Percentiles rank a stretch among this genome's conserved stretches.
Evolutionary conservation across 1,140 invertebrate genomes (phyloP).

Genomic region (Diprion similis): DNA sequence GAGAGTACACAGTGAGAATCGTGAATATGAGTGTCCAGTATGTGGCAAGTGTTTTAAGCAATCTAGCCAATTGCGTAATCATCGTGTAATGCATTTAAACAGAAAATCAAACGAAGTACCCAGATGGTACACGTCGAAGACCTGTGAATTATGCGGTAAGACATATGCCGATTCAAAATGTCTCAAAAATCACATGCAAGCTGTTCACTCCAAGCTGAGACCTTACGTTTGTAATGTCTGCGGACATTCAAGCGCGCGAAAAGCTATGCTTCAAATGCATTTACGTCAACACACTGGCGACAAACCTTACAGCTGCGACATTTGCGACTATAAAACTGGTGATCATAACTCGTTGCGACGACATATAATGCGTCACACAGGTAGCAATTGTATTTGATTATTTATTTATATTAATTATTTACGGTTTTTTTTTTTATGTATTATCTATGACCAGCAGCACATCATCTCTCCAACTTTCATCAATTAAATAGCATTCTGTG

Average conservation of each 20-base stretch:
- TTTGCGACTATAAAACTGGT: slow-evolving; percentile 74
- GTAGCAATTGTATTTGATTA: slow-evolving; percentile 47
- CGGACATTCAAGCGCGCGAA: slow-evolving; percentile 73
- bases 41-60: slow-evolving; percentile 74
- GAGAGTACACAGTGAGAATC: slow-evolving; percentile 67
- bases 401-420: slow-evolving; percentile 7
- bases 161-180: slow-evolving; percentile 78
- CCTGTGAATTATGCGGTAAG: slow-evolving; percentile 74
- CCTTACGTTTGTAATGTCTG: slow-evolving; percentile 80
- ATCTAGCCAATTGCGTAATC: slow-evolving; percentile 68
- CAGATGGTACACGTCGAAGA: slow-evolving; percentile 70
- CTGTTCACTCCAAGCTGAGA: slow-evolving; percentile 79
- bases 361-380: slow-evolving; percentile 79
- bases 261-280: slow-evolving; percentile 74
- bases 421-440: too few relatives aligned
- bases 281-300: slow-evolving; percentile 76
- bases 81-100: slow-evolving; percentile 66
- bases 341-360: slow-evolving; percentile 78
- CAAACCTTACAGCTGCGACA: slow-evolving; percentile 76
- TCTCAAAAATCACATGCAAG: slow-evolving; percentile 77
- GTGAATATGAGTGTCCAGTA: slow-evolving; percentile 65
- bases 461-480: too few relatives aligned
- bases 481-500: too few relatives aligned
- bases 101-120: slow-evolving; percentile 52
- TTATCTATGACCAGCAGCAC: too few relatives aligned